Conservation (phyloP, 2,797 vertebrate species). For the Lagocephalus sceleratus region DNA sequence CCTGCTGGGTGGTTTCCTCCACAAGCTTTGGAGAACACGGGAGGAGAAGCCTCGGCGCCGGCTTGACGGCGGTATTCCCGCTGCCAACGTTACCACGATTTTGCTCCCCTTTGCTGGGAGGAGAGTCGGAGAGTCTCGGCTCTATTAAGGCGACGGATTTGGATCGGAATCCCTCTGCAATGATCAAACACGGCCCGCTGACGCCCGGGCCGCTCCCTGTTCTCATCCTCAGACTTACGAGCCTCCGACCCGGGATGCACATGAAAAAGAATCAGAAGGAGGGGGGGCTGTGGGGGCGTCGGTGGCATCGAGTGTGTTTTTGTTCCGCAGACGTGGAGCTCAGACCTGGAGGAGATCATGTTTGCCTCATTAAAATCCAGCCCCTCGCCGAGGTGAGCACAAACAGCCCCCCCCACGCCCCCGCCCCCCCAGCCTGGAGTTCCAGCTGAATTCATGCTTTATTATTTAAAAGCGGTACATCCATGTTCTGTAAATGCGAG, state of each 20-base stretch:
- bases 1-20: not conserved
- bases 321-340: constrained; percentile 33
- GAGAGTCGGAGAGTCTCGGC: no score
- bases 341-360: constrained; percentile 40
- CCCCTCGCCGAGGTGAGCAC: constrained; percentile 35
- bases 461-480: constrained; percentile 46
- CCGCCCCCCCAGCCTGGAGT: no score
- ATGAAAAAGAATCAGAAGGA: constrained; percentile 22
- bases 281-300: constrained; percentile 12
- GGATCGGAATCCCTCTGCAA: constrained; percentile 32
- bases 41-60: not conserved
- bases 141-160: constrained; percentile 15
- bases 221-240: no score
- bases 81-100: not conserved
- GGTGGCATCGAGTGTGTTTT: constrained; percentile 27
- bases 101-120: no score
- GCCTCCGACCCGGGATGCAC: constrained; percentile 8
- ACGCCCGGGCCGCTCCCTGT: not conserved
- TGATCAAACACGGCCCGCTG: constrained; percentile 10
- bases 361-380: constrained; percentile 56
- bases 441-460: constrained; percentile 51
- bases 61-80: not conserved
- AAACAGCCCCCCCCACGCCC: no score
- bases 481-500: constrained; percentile 21
- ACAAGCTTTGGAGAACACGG: not conserved